Evolutionary conservation across 2,797 vertebrate genomes (phyloP).

Genomic region (Apodemus agrarius): DNA sequence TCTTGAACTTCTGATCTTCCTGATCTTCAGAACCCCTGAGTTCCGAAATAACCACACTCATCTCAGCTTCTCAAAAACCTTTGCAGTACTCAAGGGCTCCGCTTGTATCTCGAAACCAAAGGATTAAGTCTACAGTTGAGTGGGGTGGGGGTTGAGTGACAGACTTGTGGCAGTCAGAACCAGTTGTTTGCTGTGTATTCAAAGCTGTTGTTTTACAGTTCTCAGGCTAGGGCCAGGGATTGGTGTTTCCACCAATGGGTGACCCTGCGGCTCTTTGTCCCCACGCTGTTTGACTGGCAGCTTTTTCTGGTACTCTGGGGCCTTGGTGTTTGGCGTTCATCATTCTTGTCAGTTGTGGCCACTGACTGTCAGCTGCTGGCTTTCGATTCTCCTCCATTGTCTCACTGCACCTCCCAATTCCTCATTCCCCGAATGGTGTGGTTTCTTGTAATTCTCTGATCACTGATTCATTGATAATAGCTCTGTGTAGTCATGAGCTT

Average conservation of each 20-base stretch:
- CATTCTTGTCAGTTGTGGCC: conserved; percentile 1
- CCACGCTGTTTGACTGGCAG: not conserved
- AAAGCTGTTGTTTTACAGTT: not conserved
- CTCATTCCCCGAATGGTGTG: conserved; percentile 72
- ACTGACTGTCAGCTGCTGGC: conserved; percentile 7
- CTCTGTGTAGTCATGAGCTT: conserved; percentile 63
- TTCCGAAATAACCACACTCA: not conserved
- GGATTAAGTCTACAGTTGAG: not conserved
- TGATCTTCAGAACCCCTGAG: not conserved
- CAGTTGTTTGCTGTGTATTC: not conserved
- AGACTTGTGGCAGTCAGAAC: not conserved
- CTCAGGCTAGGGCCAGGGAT: not conserved
- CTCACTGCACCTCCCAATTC: conserved; percentile 45
- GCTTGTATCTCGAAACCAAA: not conserved
- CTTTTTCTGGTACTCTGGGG: not conserved
- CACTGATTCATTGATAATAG: conserved; percentile 71
- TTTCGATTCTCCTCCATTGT: conserved; percentile 57
- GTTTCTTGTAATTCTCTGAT: conserved; percentile 75
- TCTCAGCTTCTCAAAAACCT: too few species aligned
- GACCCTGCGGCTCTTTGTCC: not conserved
- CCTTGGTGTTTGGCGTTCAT: not conserved
- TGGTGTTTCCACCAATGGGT: not conserved
- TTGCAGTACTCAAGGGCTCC: not conserved
- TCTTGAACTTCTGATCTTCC: not conserved
- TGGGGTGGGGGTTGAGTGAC: not conserved